Base-by-base conservation (phyloP, 2,113 vertebrate genomes). In the Cheirogaleus medius region DNA sequence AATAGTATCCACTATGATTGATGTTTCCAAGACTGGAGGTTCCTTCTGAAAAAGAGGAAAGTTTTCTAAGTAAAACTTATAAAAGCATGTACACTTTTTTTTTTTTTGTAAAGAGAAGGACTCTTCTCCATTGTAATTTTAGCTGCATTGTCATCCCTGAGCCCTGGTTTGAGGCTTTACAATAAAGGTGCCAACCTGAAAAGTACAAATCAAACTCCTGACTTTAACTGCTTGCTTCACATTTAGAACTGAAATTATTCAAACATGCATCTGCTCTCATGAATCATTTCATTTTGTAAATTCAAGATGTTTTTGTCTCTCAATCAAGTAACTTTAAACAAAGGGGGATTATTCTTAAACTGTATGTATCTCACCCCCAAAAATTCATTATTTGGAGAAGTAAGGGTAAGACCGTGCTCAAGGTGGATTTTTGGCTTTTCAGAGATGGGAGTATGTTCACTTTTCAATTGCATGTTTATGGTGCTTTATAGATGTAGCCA, bases 221-320 rank as follows among this genome's bases (percentile, higher is more conserved):
- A 15, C 73, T 95, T 95, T 94, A 94, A 93, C 37, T 39, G 7
- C 29, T 91, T 76, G 8, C 44, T 49, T 91, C 15, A 69, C 23
- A 87, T 94, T 83, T 58, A 95, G 76, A 94, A 74, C 42, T 58
- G 85, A 94, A 92, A 86, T 96, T 90, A 94, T 88, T 95, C 60
- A 96, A 96, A 81, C 27, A 14, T 54, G 42, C 7, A 39, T 92
- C 74, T 96, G 2, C 34, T 92, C 3, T 94, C 64, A 60, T 60
- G 81, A 95, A 29, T 86, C 68, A 92, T 94, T 92, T 92, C n/a
- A 81, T 76, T 94, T 82, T 8, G 52, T 34, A 56, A 54, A 69
- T 66, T 27, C 47, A 76, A 71, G 71, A 9, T 66, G 42, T 39
- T 91, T 91, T 97, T 97, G 52, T 94, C 60, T 95, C 47, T 47